These are phyloP conservation scores for Cercopithecus mona DNA, from an alignment of 2,113 vertebrate genomes.

Conservation along the genomic window DNA sequence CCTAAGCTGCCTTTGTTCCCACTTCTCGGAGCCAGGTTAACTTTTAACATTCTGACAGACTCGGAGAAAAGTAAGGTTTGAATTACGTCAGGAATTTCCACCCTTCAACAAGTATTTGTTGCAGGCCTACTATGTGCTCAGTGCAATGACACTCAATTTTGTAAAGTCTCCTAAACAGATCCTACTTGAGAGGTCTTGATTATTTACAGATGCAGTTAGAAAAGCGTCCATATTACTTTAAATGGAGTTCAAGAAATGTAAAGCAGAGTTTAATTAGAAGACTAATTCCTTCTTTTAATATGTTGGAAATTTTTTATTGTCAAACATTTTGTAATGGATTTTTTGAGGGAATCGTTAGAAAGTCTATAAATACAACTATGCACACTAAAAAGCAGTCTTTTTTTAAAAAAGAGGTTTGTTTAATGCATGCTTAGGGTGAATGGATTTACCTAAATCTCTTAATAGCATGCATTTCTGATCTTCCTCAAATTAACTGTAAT, in stretches of 20 bases:
- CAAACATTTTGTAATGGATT: not conserved
- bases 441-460: not conserved
- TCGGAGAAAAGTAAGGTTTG: not conserved
- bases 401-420: not conserved
- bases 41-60: not conserved
- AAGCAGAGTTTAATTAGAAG: not conserved
- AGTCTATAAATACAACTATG: not conserved
- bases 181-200: not conserved
- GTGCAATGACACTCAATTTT: not conserved
- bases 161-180: not conserved
- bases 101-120: not conserved
- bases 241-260: conserved; percentile 7
- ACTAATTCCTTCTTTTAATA: not conserved
- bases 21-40: not conserved
- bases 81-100: not conserved
- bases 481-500: not conserved
- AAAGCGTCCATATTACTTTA: not conserved
- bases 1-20: not conserved
- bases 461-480: not conserved
- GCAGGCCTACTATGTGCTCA: not conserved
- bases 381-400: not conserved
- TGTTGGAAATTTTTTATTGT: not conserved
- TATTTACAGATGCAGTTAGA: not conserved
- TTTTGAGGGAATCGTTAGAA: not conserved
- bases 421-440: not conserved